Conservation (phyloP, 2,888 invertebrate species). For the Operophtera brumata region DNA sequence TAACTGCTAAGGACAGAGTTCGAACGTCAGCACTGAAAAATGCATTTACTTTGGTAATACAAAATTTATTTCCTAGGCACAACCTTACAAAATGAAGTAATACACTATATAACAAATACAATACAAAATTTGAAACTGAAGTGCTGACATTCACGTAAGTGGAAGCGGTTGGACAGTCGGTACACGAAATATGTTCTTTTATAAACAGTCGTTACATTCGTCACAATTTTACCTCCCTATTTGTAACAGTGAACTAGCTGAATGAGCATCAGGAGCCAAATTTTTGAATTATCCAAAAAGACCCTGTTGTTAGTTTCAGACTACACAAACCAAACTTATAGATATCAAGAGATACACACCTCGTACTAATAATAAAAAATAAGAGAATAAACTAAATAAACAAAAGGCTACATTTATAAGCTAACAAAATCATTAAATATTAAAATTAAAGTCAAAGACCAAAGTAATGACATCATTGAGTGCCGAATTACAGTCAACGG, state of each 20-base stretch:
- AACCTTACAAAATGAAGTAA: conserved; percentile 48
- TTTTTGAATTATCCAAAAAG: conserved; percentile 65
- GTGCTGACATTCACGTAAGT: conserved; percentile 58
- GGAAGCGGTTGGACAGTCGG: conserved; percentile 43
- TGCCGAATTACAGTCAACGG: no score
- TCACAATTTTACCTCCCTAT: conserved; percentile 40
- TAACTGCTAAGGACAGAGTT: conserved; percentile 49
- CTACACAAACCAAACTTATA: conserved; percentile 47
- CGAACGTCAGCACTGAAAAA: conserved; percentile 70
- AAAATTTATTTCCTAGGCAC: conserved; percentile 47
- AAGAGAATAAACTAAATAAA: conserved; percentile 32
- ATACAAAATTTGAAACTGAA: conserved; percentile 47
- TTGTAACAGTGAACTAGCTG: conserved; percentile 39
- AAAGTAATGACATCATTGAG: no score
- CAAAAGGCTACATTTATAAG: conserved; percentile 5
- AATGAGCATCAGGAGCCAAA: conserved; percentile 56
- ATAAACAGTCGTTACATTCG: conserved; percentile 50
- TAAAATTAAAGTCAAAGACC: no score
- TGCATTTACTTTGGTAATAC: conserved; percentile 74
- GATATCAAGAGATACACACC: conserved; percentile 45
- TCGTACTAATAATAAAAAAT: conserved; percentile 35
- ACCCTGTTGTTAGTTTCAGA: conserved; percentile 61
- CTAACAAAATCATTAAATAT: conserved; percentile 11
- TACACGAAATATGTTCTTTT: conserved; percentile 62
- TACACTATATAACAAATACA: conserved; percentile 50